Evolutionary conservation across 2,113 vertebrate genomes (phyloP).

Genomic region (Nyctibius bracteatus): DNA sequence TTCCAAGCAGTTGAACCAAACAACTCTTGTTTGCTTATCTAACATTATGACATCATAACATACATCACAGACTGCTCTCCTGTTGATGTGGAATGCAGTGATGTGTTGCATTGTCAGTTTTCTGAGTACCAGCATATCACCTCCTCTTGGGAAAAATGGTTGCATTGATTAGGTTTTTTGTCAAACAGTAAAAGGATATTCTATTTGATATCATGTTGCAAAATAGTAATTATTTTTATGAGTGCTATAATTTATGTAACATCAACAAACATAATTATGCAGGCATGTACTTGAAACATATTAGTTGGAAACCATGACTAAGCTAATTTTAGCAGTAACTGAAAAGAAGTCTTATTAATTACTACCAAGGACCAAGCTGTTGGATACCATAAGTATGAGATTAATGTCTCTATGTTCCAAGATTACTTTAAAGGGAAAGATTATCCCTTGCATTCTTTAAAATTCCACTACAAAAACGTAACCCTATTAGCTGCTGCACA

Average conservation of each 20-base stretch:
- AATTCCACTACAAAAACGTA: background rate
- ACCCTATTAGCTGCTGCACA: background rate
- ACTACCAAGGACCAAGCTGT: background rate
- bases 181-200: background rate
- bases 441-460: background rate
- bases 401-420: background rate
- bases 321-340: conserved; percentile 7
- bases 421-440: background rate
- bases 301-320: background rate
- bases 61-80: background rate
- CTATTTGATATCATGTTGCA: background rate
- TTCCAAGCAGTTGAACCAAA: background rate
- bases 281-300: background rate
- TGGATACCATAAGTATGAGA: background rate
- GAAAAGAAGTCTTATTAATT: background rate
- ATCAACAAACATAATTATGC: background rate
- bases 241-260: background rate
- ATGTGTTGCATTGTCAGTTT: background rate
- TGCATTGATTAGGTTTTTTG: background rate
- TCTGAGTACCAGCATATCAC: background rate
- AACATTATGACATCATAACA: background rate
- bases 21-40: background rate
- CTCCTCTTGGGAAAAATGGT: background rate
- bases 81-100: background rate
- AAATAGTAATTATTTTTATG: background rate